These are phyloP conservation scores for Trichogramma evanescens DNA, from an alignment of 2,888 invertebrate species.

Conservation along the genomic window DNA sequence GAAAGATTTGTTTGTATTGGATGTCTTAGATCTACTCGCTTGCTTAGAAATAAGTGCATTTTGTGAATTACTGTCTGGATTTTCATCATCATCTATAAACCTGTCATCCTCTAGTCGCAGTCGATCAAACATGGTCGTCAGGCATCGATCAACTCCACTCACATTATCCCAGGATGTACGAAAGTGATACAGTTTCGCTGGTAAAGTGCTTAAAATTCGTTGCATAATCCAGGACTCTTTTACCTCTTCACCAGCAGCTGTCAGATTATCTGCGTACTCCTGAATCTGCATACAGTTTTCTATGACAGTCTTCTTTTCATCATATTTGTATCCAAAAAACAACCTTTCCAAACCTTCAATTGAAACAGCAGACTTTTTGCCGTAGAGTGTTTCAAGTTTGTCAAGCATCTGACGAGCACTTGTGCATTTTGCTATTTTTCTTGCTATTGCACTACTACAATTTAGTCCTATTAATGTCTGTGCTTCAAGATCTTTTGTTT, in stretches of 20 bases:
- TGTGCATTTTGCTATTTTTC: conserved; percentile 27
- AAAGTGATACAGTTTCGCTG: conserved; percentile 27
- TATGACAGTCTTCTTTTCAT: too few relatives aligned
- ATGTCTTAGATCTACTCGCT: conserved; percentile 1
- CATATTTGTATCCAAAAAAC: too few relatives aligned
- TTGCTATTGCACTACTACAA: conserved; percentile 26
- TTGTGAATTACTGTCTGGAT: conserved; percentile 4
- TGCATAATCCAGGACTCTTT: conserved; percentile 26
- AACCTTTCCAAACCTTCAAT: too few relatives aligned
- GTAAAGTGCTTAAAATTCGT: conserved; percentile 25
- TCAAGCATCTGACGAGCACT: conserved; percentile 24
- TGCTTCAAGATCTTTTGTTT: conserved; percentile 28
- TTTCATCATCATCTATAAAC: conserved; percentile 11
- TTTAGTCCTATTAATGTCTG: conserved; percentile 29
- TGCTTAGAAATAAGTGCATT: conserved; percentile 10
- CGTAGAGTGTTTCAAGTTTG: neutral
- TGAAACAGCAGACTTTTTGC: too few relatives aligned
- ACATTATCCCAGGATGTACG: conserved; percentile 27
- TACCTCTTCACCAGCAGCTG: conserved; percentile 24
- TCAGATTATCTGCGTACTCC: conserved; percentile 19
- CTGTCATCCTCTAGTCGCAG: conserved; percentile 19
- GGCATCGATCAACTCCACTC: conserved; percentile 12
- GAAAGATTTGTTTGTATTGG: neutral
- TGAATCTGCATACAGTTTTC: too few relatives aligned
- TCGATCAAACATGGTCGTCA: conserved; percentile 13